phyloP scores from a whole-genome alignment of 2,888 invertebrate species.

The Ramazzottius varieornatus region DNA sequence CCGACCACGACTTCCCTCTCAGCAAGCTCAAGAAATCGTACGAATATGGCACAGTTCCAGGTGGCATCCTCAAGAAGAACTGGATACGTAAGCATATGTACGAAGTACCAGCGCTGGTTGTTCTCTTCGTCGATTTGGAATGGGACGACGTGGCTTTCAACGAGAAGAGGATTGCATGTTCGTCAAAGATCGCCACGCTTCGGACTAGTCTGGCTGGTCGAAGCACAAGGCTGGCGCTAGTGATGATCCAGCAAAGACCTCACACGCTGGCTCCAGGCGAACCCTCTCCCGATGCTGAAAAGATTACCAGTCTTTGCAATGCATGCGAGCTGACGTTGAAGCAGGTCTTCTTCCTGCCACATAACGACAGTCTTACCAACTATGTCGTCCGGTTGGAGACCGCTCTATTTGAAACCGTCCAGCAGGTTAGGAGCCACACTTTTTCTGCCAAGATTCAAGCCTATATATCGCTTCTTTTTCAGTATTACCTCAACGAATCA shows the following conservation, averaged over 20 bases:
- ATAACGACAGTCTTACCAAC: conserved; percentile 40
- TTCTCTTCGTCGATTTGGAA: conserved; percentile 82
- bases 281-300: conserved; percentile 50
- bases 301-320: conserved; percentile 62
- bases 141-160: conserved; percentile 87
- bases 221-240: conserved; percentile 43
- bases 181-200: conserved; percentile 47
- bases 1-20: conserved; percentile 55
- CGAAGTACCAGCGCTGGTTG: conserved; percentile 66
- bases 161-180: conserved; percentile 77
- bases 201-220: conserved; percentile 22
- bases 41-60: conserved; percentile 33
- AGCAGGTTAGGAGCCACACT: too few species aligned
- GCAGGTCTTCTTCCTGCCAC: conserved; percentile 63
- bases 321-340: conserved; percentile 75
- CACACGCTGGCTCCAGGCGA: conserved; percentile 19
- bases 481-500: neutral
- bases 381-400: neutral
- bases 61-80: conserved; percentile 69
- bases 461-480: too few species aligned
- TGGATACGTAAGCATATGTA: conserved; percentile 83
- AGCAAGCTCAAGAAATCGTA: conserved; percentile 9
- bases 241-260: conserved; percentile 55
- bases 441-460: too few species aligned
- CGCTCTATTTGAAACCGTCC: neutral